phyloP scores from a whole-genome alignment of 2,888 invertebrate genomes.

The Macrophya annulata region DNA sequence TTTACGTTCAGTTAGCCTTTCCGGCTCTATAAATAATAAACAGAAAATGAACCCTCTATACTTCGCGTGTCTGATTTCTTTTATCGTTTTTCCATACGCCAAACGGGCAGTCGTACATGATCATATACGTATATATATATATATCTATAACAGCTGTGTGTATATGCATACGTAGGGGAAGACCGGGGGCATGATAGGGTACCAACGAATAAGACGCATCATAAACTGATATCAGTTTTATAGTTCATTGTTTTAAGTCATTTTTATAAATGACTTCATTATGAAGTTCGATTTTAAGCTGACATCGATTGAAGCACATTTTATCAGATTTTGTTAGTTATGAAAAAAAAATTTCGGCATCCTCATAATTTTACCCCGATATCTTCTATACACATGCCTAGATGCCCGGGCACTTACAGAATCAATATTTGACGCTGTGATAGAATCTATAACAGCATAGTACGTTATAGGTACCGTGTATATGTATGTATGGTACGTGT shows the following conservation, averaged over 20 bases:
- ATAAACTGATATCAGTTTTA: not conserved
- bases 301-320: not conserved
- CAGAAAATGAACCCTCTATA: constrained; percentile 2
- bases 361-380: not conserved
- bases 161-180: not conserved
- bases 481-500: not conserved
- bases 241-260: not conserved
- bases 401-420: not conserved
- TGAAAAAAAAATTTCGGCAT: not conserved
- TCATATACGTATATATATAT: not conserved
- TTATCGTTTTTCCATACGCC: constrained; percentile 17
- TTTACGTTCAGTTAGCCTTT: constrained; percentile 18
- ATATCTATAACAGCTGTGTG: not conserved
- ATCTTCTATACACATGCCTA: not conserved
- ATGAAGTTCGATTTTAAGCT: not conserved
- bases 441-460: not conserved
- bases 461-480: not conserved
- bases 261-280: not conserved
- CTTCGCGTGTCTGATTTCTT: constrained; percentile 23
- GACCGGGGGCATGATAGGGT: not conserved
- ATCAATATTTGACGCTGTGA: constrained; percentile 10
- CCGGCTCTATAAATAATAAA: constrained; percentile 20
- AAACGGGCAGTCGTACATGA: not conserved
- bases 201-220: not conserved
- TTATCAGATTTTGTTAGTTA: not conserved